Conservation (phyloP, 2,888 invertebrate species). For the Hyposoter didymator region DNA sequence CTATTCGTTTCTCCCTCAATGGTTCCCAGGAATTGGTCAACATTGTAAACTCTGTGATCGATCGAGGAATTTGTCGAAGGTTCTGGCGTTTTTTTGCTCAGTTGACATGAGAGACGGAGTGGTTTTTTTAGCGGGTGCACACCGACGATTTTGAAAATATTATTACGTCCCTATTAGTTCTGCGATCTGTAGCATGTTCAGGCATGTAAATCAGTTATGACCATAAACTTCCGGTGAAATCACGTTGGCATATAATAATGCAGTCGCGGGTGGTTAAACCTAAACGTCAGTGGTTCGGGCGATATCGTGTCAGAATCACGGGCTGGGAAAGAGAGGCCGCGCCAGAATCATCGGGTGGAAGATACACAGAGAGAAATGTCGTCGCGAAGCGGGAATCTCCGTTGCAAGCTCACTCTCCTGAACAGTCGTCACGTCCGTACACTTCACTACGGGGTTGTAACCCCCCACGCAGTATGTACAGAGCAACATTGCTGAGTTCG, state of each 20-base stretch:
- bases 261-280: constrained; percentile 25
- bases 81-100: background rate
- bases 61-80: background rate
- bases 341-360: constrained; percentile 53
- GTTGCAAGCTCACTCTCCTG: constrained; percentile 24
- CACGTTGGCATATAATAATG: constrained; percentile 31
- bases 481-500: constrained; percentile 40
- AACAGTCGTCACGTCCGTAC: constrained; percentile 34
- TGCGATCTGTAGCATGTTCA: background rate
- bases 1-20: background rate
- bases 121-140: background rate
- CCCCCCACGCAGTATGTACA: background rate
- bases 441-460: constrained; percentile 21
- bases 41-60: background rate
- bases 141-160: too few relatives aligned
- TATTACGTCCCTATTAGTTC: too few relatives aligned
- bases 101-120: background rate
- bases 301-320: constrained; percentile 18
- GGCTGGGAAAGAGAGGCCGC: constrained; percentile 3
- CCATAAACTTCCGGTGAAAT: constrained; percentile 40
- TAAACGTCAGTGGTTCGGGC: background rate
- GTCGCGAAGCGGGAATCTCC: constrained; percentile 41
- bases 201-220: constrained; percentile 20
- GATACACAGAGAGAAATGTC: constrained; percentile 54
- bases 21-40: background rate